Evolutionary conservation across 2,888 invertebrate species (phyloP), one percentile per base, ranked within the genome.

Genomic region (Platycheirus rosarum): DNA sequence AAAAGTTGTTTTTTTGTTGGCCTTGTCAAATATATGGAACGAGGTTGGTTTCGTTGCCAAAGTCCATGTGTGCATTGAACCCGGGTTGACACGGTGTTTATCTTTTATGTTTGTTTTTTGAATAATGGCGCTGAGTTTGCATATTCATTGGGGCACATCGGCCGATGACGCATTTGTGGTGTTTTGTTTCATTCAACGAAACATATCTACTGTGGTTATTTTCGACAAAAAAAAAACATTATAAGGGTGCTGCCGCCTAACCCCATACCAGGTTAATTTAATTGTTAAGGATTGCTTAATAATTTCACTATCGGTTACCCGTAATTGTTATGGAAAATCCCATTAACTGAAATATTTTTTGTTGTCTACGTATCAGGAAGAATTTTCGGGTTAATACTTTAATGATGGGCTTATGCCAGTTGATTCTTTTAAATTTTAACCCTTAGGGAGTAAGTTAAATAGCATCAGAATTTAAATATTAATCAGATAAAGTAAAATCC

Each of bases 201-300:
- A 53, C 40, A 40, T 4, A 23, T 57, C n/a, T n/a, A n/a, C n/a
- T 32, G 11, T 32, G 49, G 32, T 20, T 26, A 53, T 48, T 57
- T 57, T 13, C 14, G 13, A 3, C 3, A 37, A n/a, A 16, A 20
- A 9, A 1, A 44, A 53, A 20, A 53, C 8, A 1, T 29, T 29
- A 7, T 2, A 6, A n/a, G n/a, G n/a, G n/a, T n/a, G n/a, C n/a
- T n/a, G n/a, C n/a, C n/a, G n/a, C n/a, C n/a, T 16, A 32, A 32
- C 16, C 3, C 35, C 18, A 13, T 20, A 11, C 13, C 8, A 18
- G n/a, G 13, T 13, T 51, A 0, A 16, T 32, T 51, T 46, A 26
- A 44, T 53, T 63, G 42, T 29, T 57, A 63, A 65, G 35, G 49
- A 78, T 68, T 73, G 46, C 40, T 73, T 51, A 37, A 73, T 66